phyloP scores from a whole-genome alignment of 2,797 vertebrate genomes.

The Threskiornis aethiopicus region DNA sequence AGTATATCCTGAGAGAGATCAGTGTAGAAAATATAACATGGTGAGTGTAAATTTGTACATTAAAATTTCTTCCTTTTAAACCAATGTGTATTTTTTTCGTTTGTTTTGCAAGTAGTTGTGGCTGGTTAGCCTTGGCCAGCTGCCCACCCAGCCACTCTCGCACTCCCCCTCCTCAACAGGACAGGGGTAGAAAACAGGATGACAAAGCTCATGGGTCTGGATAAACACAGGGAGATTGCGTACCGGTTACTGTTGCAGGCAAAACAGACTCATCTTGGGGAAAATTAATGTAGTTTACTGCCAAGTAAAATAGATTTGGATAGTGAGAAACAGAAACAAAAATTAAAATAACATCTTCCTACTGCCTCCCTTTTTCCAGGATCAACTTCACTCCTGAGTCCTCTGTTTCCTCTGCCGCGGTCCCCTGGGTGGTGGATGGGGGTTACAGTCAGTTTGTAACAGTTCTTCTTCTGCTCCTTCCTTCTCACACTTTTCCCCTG shows the following conservation, averaged over 20 bases:
- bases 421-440: not conserved
- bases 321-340: not conserved
- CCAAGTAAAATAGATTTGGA: not conserved
- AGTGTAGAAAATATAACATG: not conserved
- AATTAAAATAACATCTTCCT: not conserved
- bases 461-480: not conserved
- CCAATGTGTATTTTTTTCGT: not conserved
- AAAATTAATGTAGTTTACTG: not conserved
- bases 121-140: not conserved
- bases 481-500: not conserved
- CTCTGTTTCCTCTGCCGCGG: accelerated
- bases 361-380: not conserved
- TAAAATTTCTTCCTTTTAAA: slow-evolving; percentile 27
- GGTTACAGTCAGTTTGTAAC: not conserved
- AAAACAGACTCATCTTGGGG: not conserved
- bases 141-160: not conserved
- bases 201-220: not conserved
- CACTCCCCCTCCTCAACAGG: not conserved
- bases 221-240: not conserved
- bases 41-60: slow-evolving; percentile 10
- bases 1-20: not conserved
- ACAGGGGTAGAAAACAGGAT: not conserved
- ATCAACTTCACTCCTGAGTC: not conserved
- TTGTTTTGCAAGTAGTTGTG: not conserved
- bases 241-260: not conserved